Evolutionary conservation across 2,888 invertebrate species (phyloP), one percentile per base, ranked within the genome.

Genomic region (Melipona beecheii): DNA sequence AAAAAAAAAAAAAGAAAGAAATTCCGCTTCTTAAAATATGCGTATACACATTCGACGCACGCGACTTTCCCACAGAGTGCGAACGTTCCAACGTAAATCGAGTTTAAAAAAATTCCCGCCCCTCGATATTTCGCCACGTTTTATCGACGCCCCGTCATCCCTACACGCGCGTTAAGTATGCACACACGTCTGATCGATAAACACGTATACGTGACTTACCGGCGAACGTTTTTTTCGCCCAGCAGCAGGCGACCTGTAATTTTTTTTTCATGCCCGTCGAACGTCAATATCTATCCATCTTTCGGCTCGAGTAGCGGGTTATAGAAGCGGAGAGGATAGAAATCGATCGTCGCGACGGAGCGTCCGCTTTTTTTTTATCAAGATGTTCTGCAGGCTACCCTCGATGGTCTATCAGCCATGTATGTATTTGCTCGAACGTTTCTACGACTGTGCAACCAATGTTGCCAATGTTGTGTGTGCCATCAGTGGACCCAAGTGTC

Each of bases 231-330:
- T n/a, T n/a, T n/a, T n/a, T 27, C 43, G 49, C 68, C n/a, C n/a
- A n/a, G 15, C n/a, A n/a, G 15, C 5, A 21, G n/a, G 31, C 9
- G 19, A 21, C 62, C 19, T 19, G 36, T 58, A 56, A 73, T 73
- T 73, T 52, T 78, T 70, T 65, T 78, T 66, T 58, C 50, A 58
- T 64, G 71, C 54, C 64, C 64, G 17, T 17, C 13, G 24, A 49
- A 62, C 62, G 50, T 64, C 76, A 27, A 77, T 77, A 49, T 27
- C 71, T 43, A 77, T 70, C 62, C 36, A 52, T 71, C 76, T 71
- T 54, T 19, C 24, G 17, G 4, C 19, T 64, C 11, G 52, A 64
- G 52, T n/a, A 36, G 24, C 24, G 31, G 43, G 17, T 49, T 19
- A 24, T 50, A n/a, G 36, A 74, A 74, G 52, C 11, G 31, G 19